A percentile compares a stretch with the other conserved stretches of the same genome.
phyloP scores from a whole-genome alignment of 2,113 vertebrate genomes.

The Prinia subflava region DNA sequence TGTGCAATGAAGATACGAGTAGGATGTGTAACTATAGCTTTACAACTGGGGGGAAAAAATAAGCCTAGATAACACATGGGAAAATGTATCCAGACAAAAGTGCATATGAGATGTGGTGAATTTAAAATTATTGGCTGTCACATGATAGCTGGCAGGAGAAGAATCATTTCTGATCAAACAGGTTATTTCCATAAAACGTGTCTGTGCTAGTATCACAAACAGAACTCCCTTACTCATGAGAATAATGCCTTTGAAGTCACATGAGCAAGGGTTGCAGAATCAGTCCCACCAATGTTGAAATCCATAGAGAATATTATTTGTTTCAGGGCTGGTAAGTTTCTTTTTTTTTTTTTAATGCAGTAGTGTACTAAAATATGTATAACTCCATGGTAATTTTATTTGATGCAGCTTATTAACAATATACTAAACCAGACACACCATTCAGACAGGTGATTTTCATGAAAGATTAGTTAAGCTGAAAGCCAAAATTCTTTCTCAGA shows the following conservation, averaged over 20 bases:
- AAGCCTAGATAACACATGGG: conserved; percentile 24
- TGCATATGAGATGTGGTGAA: conserved; percentile 28
- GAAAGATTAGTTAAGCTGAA: neutral
- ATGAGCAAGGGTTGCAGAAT: conserved; percentile 46
- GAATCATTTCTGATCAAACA: conserved; percentile 61
- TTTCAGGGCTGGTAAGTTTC: neutral
- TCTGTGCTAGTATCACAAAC: conserved; percentile 43
- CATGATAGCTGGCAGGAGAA: conserved; percentile 53
- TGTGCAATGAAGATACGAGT: neutral
- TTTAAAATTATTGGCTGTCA: conserved; percentile 48
- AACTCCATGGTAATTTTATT: neutral
- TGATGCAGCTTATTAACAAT: neutral
- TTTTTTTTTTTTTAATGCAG: neutral
- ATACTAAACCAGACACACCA: neutral
- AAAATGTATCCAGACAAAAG: conserved; percentile 43
- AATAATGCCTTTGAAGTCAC: conserved; percentile 50
- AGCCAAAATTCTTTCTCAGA: neutral
- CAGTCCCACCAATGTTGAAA: conserved; percentile 20
- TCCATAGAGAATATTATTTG: neutral
- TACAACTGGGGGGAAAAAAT: neutral
- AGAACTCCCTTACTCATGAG: conserved; percentile 58
- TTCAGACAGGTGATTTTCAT: neutral
- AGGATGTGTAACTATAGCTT: neutral
- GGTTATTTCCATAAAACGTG: conserved; percentile 63
- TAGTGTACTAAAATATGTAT: neutral